A percentile compares a stretch with the other conserved stretches of the same genome.
These are phyloP conservation scores for Xanthia icteritia DNA, from an alignment of 2,888 invertebrate genomes.

Conservation along the genomic window DNA sequence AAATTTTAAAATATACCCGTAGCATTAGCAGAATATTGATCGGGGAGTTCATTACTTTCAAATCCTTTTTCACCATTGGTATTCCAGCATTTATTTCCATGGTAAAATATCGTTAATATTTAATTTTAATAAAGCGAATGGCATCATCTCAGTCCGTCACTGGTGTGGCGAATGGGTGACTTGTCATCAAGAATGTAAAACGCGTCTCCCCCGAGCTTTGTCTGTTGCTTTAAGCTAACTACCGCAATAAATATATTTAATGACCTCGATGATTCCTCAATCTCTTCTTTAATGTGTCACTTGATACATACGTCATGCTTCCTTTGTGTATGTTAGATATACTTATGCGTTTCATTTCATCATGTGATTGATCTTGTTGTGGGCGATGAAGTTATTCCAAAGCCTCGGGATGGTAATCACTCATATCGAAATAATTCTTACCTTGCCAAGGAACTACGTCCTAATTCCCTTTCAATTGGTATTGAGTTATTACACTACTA, in stretches of 20 bases:
- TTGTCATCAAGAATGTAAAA: constrained; percentile 90
- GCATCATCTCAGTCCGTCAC: constrained; percentile 70
- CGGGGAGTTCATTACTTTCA: neutral
- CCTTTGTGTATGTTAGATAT: constrained; percentile 10
- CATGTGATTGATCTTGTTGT: constrained; percentile 14
- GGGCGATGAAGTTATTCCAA: constrained; percentile 14
- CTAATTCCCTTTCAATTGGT: constrained; percentile 34
- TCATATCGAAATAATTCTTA: constrained; percentile 35
- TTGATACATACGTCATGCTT: constrained; percentile 31
- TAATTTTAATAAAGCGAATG: neutral
- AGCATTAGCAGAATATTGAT: neutral
- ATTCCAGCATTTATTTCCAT: neutral
- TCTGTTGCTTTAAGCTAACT: constrained; percentile 87
- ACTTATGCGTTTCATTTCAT: constrained; percentile 22
- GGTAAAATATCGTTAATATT: neutral
- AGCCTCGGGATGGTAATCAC: constrained; percentile 41
- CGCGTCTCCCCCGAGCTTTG: constrained; percentile 80
- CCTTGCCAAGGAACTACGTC: constrained; percentile 17
- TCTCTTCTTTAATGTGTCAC: constrained; percentile 61
- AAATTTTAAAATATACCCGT: neutral
- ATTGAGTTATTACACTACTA: constrained; percentile 16
- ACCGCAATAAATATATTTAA: constrained; percentile 88
- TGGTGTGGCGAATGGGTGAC: constrained; percentile 83
- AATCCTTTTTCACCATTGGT: neutral
- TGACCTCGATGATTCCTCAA: constrained; percentile 80